Percentiles rank a stretch among this genome's conserved stretches.
Conservation (phyloP, 1,140 invertebrate genomes). For the Drosophila bifasciata region DNA sequence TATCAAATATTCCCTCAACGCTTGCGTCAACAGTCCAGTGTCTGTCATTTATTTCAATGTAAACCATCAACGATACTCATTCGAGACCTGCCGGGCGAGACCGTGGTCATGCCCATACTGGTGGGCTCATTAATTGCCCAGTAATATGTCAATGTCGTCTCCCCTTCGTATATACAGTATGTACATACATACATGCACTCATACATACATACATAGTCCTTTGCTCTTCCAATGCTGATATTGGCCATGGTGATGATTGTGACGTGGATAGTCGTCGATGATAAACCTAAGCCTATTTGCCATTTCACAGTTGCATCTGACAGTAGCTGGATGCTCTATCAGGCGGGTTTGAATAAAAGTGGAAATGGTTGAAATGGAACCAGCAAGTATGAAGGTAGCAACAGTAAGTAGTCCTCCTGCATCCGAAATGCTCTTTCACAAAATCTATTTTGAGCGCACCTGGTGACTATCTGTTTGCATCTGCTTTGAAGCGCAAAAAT, state of each 20-base stretch:
- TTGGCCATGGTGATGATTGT: conserved; percentile 15
- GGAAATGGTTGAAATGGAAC: no score
- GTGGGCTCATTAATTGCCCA: conserved; percentile 67
- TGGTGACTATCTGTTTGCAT: conserved; percentile 53
- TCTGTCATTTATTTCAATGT: conserved; percentile 78
- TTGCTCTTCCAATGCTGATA: conserved; percentile 8
- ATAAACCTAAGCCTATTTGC: conserved; percentile 54
- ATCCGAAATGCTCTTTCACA: conserved; percentile 28
- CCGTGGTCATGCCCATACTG: conserved; percentile 9
- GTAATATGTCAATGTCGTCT: conserved; percentile 77
- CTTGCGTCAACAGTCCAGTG: conserved; percentile 72
- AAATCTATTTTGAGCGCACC: conserved; percentile 18
- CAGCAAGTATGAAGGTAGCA: no score
- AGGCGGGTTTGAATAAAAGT: neutral
- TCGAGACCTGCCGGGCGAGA: neutral
- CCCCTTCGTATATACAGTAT: conserved; percentile 26
- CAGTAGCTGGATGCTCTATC: neutral
- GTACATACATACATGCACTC: neutral
- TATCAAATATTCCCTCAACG: conserved; percentile 74
- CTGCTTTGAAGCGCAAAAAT: conserved; percentile 81
- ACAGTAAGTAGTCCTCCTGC: neutral
- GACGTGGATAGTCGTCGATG: conserved; percentile 24
- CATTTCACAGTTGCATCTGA: conserved; percentile 43
- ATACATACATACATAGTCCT: neutral
- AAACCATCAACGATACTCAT: conserved; percentile 68